Evolutionary conservation across 2,113 vertebrate genomes (phyloP).

Genomic region (Hydrolagus affinis): DNA sequence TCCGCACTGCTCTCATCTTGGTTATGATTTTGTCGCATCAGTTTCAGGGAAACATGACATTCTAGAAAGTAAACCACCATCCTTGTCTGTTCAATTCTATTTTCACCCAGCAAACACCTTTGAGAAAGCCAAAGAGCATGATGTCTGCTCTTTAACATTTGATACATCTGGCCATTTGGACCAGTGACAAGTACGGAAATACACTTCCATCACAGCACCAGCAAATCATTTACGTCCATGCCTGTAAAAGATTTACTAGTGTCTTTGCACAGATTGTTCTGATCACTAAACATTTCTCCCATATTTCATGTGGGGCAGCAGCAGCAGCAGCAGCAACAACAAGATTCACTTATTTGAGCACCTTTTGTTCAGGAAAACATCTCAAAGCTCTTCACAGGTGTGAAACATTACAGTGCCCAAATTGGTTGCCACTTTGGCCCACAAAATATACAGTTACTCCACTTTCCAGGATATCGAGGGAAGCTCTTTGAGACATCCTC

Average conservation of each 20-base stretch:
- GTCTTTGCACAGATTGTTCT: neutral
- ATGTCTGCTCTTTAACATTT: neutral
- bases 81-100: neutral
- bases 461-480: too few species aligned
- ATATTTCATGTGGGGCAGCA: neutral
- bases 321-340: too few species aligned
- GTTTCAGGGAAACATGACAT: neutral
- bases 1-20: neutral
- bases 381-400: too few species aligned
- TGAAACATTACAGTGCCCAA: too few species aligned
- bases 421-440: too few species aligned
- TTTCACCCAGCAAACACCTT: neutral
- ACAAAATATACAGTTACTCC: too few species aligned
- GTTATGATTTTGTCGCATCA: neutral
- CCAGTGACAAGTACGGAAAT: neutral
- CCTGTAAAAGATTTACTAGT: constrained; percentile 13
- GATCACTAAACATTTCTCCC: constrained; percentile 1
- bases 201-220: neutral
- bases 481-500: too few species aligned
- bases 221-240: constrained; percentile 5
- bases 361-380: too few species aligned
- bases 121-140: too few species aligned
- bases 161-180: neutral
- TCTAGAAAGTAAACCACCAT: neutral
- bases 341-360: too few species aligned